A percentile compares a stretch with the other conserved stretches of the same genome.
phyloP scores from a whole-genome alignment of 2,888 invertebrate genomes.

The Pterobdella sp. region DNA sequence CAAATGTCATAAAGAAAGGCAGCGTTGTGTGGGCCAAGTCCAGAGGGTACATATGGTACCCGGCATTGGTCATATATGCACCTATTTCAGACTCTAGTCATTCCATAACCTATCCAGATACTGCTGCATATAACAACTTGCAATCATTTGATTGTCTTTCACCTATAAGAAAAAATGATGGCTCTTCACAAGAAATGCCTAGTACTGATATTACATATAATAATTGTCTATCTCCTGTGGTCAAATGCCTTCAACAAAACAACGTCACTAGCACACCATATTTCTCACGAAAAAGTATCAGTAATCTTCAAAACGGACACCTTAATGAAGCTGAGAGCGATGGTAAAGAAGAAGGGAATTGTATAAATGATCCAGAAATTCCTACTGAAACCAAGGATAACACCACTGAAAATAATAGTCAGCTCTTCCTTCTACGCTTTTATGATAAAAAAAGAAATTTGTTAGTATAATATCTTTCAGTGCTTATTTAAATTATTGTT shows the following conservation, averaged over 20 bases:
- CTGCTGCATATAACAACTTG: not conserved
- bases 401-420: not conserved
- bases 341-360: not conserved
- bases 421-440: not conserved
- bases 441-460: not conserved
- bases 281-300: not conserved
- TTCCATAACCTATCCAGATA: not conserved
- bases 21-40: constrained; percentile 96
- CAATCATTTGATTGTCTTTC: too few relatives aligned
- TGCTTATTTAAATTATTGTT: not conserved
- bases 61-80: constrained; percentile 61
- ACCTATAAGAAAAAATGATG: too few relatives aligned
- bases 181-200: too few relatives aligned
- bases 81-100: not conserved
- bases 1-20: not conserved
- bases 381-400: not conserved
- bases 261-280: too few relatives aligned
- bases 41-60: constrained; percentile 93
- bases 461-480: not conserved
- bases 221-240: too few relatives aligned
- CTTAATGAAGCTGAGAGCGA: not conserved
- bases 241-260: too few relatives aligned
- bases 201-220: too few relatives aligned
- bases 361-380: not conserved
- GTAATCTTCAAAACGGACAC: not conserved